Evolutionary conservation across 1,140 invertebrate genomes (phyloP).

Genomic region (Drosophila subobscura): DNA sequence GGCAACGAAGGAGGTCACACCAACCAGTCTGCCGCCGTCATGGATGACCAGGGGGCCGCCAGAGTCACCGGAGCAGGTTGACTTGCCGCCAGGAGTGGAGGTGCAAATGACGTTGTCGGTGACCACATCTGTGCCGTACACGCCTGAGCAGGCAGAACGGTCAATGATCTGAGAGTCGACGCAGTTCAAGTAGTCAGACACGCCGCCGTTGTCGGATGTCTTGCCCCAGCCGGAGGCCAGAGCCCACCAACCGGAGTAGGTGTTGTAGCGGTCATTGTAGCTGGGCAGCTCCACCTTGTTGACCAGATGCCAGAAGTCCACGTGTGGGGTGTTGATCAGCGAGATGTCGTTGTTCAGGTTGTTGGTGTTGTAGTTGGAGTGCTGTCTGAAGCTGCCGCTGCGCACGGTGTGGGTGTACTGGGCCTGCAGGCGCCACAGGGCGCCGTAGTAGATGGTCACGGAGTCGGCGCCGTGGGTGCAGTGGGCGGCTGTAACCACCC

Average conservation of each 20-base stretch:
- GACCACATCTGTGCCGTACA: slow-evolving; percentile 37
- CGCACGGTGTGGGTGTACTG: slow-evolving; percentile 23
- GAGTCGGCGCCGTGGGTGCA: slow-evolving; percentile 36
- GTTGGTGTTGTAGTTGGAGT: slow-evolving; percentile 14
- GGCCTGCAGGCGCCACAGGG: slow-evolving; percentile 16
- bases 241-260: slow-evolving; percentile 16
- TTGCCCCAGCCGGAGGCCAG: slow-evolving; percentile 38
- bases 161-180: slow-evolving; percentile 45
- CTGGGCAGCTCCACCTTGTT: slow-evolving; percentile 40
- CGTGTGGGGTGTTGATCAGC: slow-evolving; percentile 17
- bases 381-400: slow-evolving; percentile 23
- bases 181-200: slow-evolving; percentile 46
- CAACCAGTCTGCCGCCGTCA: slow-evolving; percentile 82
- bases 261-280: slow-evolving; percentile 8
- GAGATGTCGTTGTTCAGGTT: slow-evolving; percentile 36
- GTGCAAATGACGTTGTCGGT: slow-evolving; percentile 51
- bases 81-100: slow-evolving; percentile 35
- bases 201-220: slow-evolving; percentile 13
- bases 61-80: slow-evolving; percentile 84
- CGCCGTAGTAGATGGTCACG: slow-evolving; percentile 32
- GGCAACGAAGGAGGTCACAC: slow-evolving; percentile 83
- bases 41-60: slow-evolving; percentile 84
- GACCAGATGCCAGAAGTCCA: slow-evolving; percentile 24
- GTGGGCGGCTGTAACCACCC: slow-evolving; percentile 83
- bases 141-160: slow-evolving; percentile 39